Evolutionary conservation across 2,113 vertebrate species (phyloP).

Genomic region (Pluvianellus socialis): DNA sequence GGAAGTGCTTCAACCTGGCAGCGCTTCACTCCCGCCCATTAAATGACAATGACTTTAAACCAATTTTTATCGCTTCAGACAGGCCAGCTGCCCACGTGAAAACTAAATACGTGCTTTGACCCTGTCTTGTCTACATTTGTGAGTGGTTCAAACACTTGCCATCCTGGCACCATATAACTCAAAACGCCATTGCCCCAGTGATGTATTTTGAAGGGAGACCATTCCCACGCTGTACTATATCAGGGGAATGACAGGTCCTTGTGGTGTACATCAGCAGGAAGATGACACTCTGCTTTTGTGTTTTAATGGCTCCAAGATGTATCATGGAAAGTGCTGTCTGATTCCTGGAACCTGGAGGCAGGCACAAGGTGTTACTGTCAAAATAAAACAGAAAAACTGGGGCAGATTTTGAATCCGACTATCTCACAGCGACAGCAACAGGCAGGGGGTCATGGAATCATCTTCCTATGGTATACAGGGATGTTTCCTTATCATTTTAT

Average conservation of each 20-base stretch:
- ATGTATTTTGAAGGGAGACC: slow-evolving; percentile 35
- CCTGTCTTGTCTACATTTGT: background rate
- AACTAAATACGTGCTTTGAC: background rate
- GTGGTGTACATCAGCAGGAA: slow-evolving; percentile 33
- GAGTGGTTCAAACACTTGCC: background rate
- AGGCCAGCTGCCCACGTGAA: background rate
- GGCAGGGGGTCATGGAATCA: background rate
- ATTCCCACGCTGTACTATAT: background rate
- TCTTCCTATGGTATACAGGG: background rate
- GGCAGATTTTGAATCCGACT: background rate
- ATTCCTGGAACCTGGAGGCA: slow-evolving; percentile 8
- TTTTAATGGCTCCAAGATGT: slow-evolving; percentile 38
- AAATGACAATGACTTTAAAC: background rate
- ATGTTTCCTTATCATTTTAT: background rate
- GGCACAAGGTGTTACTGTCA: background rate
- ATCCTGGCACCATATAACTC: slow-evolving; percentile 40
- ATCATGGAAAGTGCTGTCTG: slow-evolving; percentile 4
- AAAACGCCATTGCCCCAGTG: background rate
- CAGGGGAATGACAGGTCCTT: slow-evolving; percentile 46
- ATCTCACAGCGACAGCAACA: background rate
- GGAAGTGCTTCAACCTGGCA: background rate
- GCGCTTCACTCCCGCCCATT: background rate
- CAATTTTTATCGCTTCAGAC: background rate
- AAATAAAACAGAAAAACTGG: background rate
- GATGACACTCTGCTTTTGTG: slow-evolving; percentile 48